Conservation (phyloP, 2,797 vertebrate species). For the Naso thynnoides region DNA sequence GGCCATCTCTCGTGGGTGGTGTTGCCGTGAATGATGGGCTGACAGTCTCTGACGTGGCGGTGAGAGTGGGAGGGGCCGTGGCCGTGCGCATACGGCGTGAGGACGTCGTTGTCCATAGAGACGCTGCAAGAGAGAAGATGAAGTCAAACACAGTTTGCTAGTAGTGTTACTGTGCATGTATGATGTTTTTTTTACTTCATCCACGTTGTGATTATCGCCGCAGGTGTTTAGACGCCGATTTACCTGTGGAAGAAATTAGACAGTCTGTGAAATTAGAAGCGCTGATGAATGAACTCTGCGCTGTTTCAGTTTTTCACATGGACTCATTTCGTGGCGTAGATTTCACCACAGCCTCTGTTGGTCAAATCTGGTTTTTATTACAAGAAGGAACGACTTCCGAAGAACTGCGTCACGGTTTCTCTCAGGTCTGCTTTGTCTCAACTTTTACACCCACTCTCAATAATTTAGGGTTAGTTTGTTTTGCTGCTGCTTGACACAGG, state of each 20-base stretch:
- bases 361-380: slow-evolving; percentile 30
- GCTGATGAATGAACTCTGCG: slow-evolving; percentile 1
- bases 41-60: slow-evolving; percentile 87
- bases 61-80: slow-evolving; percentile 84
- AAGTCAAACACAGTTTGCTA: not conserved
- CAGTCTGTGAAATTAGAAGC: not conserved
- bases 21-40: slow-evolving; percentile 80
- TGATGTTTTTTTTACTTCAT: too few species aligned
- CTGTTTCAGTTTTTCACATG: not conserved
- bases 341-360: slow-evolving; percentile 27
- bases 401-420: slow-evolving; percentile 8
- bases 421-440: not conserved
- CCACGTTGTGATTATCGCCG: too few species aligned
- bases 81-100: slow-evolving; percentile 84
- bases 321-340: not conserved
- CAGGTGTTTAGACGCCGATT: too few species aligned
- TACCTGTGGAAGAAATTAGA: too few species aligned
- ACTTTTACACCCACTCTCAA: not conserved
- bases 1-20: slow-evolving; percentile 87
- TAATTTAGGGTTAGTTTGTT: not conserved
- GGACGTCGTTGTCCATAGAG: slow-evolving; percentile 81
- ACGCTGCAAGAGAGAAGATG: slow-evolving; percentile 73
- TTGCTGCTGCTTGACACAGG: not conserved
- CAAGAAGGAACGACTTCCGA: slow-evolving; percentile 34
- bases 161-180: too few species aligned